These are phyloP conservation scores for Cephus nigrinus DNA, from an alignment of 2,888 invertebrate species.

Conservation along the genomic window DNA sequence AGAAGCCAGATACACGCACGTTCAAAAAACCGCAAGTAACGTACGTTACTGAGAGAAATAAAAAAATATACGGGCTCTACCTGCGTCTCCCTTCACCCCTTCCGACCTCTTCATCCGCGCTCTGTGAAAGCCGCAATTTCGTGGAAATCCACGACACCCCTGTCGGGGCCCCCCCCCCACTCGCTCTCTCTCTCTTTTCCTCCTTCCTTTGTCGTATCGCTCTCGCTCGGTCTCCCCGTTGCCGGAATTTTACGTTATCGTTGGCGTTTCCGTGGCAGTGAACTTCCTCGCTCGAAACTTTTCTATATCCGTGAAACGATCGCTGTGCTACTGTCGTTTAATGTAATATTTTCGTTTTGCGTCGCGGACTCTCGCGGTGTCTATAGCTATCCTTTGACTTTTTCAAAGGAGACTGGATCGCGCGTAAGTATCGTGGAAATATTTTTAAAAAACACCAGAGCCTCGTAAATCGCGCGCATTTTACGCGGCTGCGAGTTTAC, in stretches of 20 bases:
- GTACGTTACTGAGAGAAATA: not conserved
- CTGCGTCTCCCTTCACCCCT: not conserved
- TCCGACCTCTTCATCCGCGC: not conserved
- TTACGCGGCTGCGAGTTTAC: slow-evolving; percentile 29
- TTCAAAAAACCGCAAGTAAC: not conserved
- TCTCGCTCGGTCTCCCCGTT: not conserved
- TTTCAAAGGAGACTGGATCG: not conserved
- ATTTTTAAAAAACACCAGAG: not conserved
- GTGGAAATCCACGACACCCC: slow-evolving; percentile 16
- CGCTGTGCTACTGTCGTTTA: slow-evolving; percentile 3
- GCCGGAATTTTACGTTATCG: not conserved
- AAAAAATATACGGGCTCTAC: not conserved
- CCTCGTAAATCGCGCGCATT: not conserved
- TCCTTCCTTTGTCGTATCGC: not conserved
- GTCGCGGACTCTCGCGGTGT: not conserved
- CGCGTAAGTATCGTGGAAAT: not conserved
- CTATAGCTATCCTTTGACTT: not conserved
- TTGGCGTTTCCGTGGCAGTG: not conserved
- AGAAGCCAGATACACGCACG: not conserved
- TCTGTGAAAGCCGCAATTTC: slow-evolving; percentile 21
- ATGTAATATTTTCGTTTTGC: not conserved
- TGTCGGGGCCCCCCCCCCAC: too few relatives aligned
- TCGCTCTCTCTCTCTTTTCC: not conserved
- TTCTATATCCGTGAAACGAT: slow-evolving; percentile 34
- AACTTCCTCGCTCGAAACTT: slow-evolving; percentile 28